Percentiles rank a stretch among this genome's conserved stretches.
Conservation (phyloP, 2,888 invertebrate species). For the Harpalus rubripes region DNA sequence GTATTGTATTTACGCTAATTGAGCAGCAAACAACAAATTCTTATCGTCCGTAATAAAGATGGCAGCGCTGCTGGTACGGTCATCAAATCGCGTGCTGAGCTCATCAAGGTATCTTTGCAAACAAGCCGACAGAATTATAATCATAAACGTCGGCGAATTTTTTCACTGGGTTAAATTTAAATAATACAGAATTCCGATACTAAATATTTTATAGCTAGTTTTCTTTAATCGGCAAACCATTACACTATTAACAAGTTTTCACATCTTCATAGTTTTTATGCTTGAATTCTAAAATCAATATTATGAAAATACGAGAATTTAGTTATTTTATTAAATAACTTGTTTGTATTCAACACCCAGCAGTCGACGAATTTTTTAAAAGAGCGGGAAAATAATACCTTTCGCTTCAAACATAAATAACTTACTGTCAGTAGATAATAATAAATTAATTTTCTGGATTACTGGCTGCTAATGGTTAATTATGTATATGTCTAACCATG, state of each 20-base stretch:
- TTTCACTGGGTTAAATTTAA: neutral
- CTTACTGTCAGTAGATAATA: too few relatives aligned
- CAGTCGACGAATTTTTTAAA: too few relatives aligned
- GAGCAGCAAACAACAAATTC: slow-evolving; percentile 63
- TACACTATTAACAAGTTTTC: neutral
- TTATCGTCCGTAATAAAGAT: slow-evolving; percentile 61
- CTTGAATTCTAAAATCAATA: neutral
- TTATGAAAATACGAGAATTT: slow-evolving; percentile 22
- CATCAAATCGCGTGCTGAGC: slow-evolving; percentile 65
- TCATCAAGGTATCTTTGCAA: slow-evolving; percentile 60
- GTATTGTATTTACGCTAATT: slow-evolving; percentile 53
- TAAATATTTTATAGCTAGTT: neutral
- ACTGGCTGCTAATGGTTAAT: too few relatives aligned
- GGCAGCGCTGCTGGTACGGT: slow-evolving; percentile 59
- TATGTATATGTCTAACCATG: too few relatives aligned
- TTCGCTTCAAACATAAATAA: too few relatives aligned
- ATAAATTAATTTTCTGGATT: too few relatives aligned
- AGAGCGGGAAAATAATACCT: too few relatives aligned
- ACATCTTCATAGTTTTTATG: neutral
- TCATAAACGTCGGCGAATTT: slow-evolving; percentile 17
- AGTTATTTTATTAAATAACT: neutral
- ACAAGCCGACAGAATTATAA: slow-evolving; percentile 61
- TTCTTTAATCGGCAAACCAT: neutral
- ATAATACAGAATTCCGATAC: neutral
- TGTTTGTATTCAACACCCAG: too few relatives aligned